These are phyloP conservation scores for Egretta garzetta DNA, from an alignment of 2,113 vertebrate genomes.

Conservation along the genomic window DNA sequence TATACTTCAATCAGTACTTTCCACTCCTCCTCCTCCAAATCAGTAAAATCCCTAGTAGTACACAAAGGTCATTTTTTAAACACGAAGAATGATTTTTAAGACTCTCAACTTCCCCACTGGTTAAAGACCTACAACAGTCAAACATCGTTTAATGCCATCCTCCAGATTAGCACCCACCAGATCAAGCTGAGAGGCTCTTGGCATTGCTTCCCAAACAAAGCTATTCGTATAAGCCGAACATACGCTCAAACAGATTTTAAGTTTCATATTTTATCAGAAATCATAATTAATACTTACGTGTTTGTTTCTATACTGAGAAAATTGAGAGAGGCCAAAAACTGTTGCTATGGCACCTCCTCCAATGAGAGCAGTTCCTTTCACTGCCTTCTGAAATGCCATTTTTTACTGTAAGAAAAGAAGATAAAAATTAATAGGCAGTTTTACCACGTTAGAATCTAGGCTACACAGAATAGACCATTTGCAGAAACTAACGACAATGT, in stretches of 20 bases:
- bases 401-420: constrained; percentile 59
- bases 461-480: not conserved
- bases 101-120: not conserved
- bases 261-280: constrained; percentile 53
- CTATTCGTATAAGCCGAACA: not conserved
- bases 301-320: constrained; percentile 87
- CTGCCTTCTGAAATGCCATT: constrained; percentile 93
- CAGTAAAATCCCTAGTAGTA: not conserved
- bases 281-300: constrained; percentile 80
- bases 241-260: constrained; percentile 45
- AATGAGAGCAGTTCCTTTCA: constrained; percentile 83
- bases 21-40: not conserved
- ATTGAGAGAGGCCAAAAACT: constrained; percentile 87
- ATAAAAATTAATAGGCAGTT: constrained; percentile 53
- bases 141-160: not conserved
- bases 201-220: not conserved
- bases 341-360: constrained; percentile 87
- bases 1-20: not conserved
- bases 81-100: not conserved
- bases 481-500: constrained; percentile 7
- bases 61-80: not conserved
- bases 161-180: not conserved
- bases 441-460: constrained; percentile 8
- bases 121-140: not conserved
- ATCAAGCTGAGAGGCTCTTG: constrained; percentile 2